phyloP scores from a whole-genome alignment of 2,797 vertebrate genomes.

The Fringilla coelebs region DNA sequence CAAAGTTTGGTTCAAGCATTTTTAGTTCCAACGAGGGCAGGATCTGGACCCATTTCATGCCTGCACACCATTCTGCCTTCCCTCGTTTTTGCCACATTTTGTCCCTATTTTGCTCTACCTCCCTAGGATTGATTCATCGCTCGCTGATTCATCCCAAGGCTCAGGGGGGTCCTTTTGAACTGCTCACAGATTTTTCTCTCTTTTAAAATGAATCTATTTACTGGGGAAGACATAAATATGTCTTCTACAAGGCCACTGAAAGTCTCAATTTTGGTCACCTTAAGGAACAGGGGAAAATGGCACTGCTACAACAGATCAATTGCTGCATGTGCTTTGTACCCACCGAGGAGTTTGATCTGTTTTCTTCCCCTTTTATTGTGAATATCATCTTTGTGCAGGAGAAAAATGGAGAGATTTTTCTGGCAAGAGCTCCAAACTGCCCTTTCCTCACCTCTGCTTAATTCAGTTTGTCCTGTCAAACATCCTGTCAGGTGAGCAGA shows the following conservation, averaged over 20 bases:
- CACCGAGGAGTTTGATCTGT: background rate
- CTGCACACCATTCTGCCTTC: background rate
- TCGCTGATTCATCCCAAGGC: background rate
- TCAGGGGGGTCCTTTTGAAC: background rate
- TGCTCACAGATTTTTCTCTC: background rate
- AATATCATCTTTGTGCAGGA: background rate
- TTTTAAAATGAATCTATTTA: background rate
- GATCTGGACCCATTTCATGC: background rate
- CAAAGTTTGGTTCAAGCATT: background rate
- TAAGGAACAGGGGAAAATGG: background rate
- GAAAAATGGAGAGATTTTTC: background rate
- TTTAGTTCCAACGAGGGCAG: background rate
- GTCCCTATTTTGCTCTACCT: background rate
- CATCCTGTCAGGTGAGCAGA: background rate
- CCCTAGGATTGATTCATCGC: background rate
- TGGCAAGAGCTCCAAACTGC: background rate
- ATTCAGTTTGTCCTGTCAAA: background rate
- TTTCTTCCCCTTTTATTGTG: background rate
- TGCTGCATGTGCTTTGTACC: background rate
- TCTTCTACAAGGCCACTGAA: background rate
- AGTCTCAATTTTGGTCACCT: background rate
- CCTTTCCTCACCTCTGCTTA: background rate
- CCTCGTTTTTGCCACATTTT: background rate
- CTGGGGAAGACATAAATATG: background rate
- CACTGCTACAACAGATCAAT: background rate